phyloP scores from a whole-genome alignment of 2,888 invertebrate genomes.

The Neuroscelio doddi region DNA sequence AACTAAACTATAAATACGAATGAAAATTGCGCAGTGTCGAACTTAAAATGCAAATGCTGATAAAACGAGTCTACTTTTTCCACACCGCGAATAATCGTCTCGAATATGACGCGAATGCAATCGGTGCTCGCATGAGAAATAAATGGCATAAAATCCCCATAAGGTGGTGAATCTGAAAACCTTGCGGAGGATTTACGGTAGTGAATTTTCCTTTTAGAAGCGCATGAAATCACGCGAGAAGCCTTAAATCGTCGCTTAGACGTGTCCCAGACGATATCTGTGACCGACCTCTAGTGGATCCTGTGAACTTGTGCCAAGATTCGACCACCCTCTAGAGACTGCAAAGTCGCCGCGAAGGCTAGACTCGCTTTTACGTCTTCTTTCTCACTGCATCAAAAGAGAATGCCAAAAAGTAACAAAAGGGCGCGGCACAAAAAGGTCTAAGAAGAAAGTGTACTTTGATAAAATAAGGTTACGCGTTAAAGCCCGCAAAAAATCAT shows the following conservation, averaged over 20 bases:
- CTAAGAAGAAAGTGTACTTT: too few species aligned
- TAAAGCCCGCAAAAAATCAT: too few species aligned
- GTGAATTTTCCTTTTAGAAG: not conserved
- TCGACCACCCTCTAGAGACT: conserved; percentile 12
- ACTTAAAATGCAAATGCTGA: too few species aligned
- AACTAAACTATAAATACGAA: too few species aligned
- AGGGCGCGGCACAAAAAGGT: not conserved
- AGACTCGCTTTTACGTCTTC: conserved; percentile 24
- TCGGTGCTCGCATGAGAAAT: too few species aligned
- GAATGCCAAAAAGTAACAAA: conserved; percentile 4
- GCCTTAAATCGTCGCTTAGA: conserved; percentile 30
- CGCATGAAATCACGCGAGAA: conserved; percentile 30
- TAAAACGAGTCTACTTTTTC: too few species aligned
- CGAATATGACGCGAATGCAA: too few species aligned
- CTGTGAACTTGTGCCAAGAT: conserved; percentile 36
- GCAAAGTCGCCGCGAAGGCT: conserved; percentile 35
- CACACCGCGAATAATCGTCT: too few species aligned
- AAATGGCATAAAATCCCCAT: too few species aligned
- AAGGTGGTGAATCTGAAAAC: too few species aligned
- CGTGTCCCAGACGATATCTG: conserved; percentile 24
- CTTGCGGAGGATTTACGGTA: too few species aligned
- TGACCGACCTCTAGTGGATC: conserved; percentile 29
- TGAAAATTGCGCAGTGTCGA: too few species aligned
- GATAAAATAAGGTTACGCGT: not conserved
- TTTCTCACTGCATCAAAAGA: conserved; percentile 4